phyloP scores from a whole-genome alignment of 2,113 vertebrate species.

The Antennarius striatus region DNA sequence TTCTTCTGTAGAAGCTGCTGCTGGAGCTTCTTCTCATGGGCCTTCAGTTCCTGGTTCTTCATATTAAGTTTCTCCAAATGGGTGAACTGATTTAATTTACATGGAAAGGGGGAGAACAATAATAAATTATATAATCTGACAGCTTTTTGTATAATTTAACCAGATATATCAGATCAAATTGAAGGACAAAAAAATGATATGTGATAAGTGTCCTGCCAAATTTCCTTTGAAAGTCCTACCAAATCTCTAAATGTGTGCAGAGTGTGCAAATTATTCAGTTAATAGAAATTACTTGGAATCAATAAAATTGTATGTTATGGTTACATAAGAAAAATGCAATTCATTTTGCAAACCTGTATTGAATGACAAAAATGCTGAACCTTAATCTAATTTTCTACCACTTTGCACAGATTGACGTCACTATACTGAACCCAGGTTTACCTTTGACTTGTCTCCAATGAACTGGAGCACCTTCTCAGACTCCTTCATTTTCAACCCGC shows the following conservation, averaged over 20 bases:
- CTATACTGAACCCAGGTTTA: conserved; percentile 12
- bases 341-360: no score
- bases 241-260: no score
- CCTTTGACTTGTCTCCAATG: conserved; percentile 48
- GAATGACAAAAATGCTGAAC: background rate
- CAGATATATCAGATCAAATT: no score
- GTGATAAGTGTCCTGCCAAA: no score
- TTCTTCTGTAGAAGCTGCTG: conserved; percentile 55
- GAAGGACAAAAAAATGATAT: no score
- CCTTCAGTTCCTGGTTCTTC: conserved; percentile 47
- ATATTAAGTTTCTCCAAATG: conserved; percentile 43
- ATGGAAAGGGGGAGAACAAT: background rate
- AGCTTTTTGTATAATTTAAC: no score
- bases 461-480: conserved; percentile 49
- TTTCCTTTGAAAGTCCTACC: no score
- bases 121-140: background rate
- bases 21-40: conserved; percentile 42
- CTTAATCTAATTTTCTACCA: background rate
- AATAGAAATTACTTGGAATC: no score
- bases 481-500: conserved; percentile 25
- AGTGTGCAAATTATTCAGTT: no score
- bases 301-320: no score
- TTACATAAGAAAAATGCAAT: background rate
- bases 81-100: conserved; percentile 26
- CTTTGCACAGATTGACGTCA: no score